Base-by-base conservation (phyloP, 2,888 invertebrate species). In the Charanyca ferruginea region DNA sequence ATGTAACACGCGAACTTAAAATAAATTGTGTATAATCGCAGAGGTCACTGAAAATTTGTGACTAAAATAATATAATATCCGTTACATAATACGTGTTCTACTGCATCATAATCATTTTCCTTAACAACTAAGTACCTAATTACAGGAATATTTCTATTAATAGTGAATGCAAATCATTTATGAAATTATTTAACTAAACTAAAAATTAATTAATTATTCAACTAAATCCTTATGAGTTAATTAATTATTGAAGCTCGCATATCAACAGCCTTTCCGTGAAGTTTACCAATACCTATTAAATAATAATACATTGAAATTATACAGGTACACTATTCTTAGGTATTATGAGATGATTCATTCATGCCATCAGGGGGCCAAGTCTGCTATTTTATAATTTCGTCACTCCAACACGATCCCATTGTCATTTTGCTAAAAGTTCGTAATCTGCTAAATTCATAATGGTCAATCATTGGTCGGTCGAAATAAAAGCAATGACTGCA, bases 71-170 rank as follows among this genome's bases (percentile, higher is more conserved):
- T n/a, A n/a, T n/a, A n/a, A n/a, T 20, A 63, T 53, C 58, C 47
- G 44, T 47, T 32, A 28, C 77, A n/a, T n/a, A n/a, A n/a, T n/a
- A 54, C 41, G 64, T 25, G 47, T 32, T 25, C 1, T 4, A 16
- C 6, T 9, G 6, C 4, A 48, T 48, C 13, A 4, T 9, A 45
- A 68, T 18, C 3, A 58, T 63, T 77, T 57, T 73, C 73, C 78
- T 60, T 48, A 8, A 59, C 2, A 13, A 0, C 5, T 28, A 28
- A 0, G 6, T 38, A 28, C 25, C 6, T 22, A 13, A 0, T 0
- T 20, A 32, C 48, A 42, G 57, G 45, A 76, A 38, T 22, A 49
- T 58, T n/a, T 7, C 47, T 66, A 28, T 28, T 61, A 25, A n/a
- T 28, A 62, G 9, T 38, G 32, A 7, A 22, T 22, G 25, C 22